A percentile compares a stretch with the other conserved stretches of the same genome.
Conservation (phyloP, 2,888 invertebrate species). For the Xylocampa areola region DNA sequence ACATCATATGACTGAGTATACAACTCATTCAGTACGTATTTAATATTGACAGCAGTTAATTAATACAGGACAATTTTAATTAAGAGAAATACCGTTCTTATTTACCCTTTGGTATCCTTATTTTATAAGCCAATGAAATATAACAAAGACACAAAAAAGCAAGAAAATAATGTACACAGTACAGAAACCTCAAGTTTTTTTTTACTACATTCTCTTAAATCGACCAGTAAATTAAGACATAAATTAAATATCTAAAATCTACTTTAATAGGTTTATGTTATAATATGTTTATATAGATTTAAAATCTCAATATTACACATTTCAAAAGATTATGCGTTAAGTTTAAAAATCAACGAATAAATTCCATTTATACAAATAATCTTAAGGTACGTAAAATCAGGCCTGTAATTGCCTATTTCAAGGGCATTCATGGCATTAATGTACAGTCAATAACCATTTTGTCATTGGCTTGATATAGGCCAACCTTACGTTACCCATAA, state of each 20-base stretch:
- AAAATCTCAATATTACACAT: constrained; percentile 34
- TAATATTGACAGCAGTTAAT: too few species aligned
- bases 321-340: constrained; percentile 35
- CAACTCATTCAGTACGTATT: too few species aligned
- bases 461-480: constrained; percentile 12
- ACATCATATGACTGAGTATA: too few species aligned
- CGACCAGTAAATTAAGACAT: too few species aligned
- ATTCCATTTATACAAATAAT: constrained; percentile 48
- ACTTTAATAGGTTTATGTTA: background rate
- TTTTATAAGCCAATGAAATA: too few species aligned
- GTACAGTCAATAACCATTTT: constrained; percentile 7
- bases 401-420: constrained; percentile 15
- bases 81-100: too few species aligned
- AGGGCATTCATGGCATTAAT: constrained; percentile 10
- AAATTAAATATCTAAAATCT: too few species aligned
- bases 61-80: too few species aligned
- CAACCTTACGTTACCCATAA: background rate
- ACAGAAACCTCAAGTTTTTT: constrained; percentile 34
- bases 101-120: too few species aligned
- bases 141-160: background rate
- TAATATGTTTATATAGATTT: constrained; percentile 30
- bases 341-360: constrained; percentile 33
- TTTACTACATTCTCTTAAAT: constrained; percentile 7
- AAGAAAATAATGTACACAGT: constrained; percentile 36
- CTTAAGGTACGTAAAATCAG: constrained; percentile 6